Base-by-base conservation (phyloP, 2,113 vertebrate genomes). In the Ammodytes marinus region DNA sequence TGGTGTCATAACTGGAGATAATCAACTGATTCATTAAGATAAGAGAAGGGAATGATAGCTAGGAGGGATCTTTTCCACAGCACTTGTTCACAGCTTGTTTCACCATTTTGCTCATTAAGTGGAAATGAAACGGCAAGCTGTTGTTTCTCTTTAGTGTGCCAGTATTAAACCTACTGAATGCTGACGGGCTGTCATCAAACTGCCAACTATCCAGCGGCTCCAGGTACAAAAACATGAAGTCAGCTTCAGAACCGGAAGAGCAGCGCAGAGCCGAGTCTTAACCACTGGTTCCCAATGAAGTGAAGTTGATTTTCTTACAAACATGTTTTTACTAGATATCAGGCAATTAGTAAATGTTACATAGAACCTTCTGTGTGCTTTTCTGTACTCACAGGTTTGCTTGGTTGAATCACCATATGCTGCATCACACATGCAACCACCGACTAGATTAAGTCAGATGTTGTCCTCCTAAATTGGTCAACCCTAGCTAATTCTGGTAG, bases 1-100 rank as follows among this genome's bases (percentile, higher is more conserved):
- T 83, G 69, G 77, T 83, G 71, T 87, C 78, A 82, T 78, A 86
- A 78, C 66, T 70, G 54, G 54, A 88, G 75, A 82, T 83, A 88
- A 78, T 83, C 71, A 82, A 57, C 54, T 53, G 70, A 90, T 90
- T 88, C 76, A 87, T 91, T 90, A 86, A 82, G 86, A 88, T 88
- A 82, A 75, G 46, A 68, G 46, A 45, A 27, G 43, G 47, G 12
- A 77, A 49, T 8, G 57, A 71, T 69, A 54, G 72, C 83, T 60
- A 0, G 14, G 42, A 61, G 74, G 59, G 39, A 65, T 55, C 6
- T 61, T 40, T 72, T 75, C 46, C 42, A 19, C 53, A 74, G 52
- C 46, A 45, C 78, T 81, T 77, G 54, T 84, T 49, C 69, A 39
- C 43, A 74, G 55, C 75, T 71, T 85, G 79, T 88, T 27, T 79